Evolutionary conservation across 2,797 vertebrate genomes (phyloP), one percentile per base, ranked within the genome.

Genomic region (Caiman crocodilus): DNA sequence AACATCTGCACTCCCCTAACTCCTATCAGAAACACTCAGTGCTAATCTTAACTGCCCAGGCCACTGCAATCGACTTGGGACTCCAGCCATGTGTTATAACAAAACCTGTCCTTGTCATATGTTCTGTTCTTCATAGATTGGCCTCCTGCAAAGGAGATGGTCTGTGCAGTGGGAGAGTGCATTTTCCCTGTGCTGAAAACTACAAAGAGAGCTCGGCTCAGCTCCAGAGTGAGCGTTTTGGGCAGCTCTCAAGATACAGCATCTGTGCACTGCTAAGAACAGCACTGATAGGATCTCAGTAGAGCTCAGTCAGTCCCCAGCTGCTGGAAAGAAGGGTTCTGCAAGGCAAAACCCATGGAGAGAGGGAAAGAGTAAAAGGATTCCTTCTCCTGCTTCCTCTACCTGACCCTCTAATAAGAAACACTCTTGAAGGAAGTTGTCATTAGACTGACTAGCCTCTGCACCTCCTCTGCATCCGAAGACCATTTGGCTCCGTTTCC

Each of bases 111-210:
- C 74, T 50, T 87, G 17, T 85, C 85, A 59, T 78, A 76, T 16
- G 28, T 61, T 90, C 78, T 21, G 30, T 4, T 61, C 60, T 77
- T 21, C 0, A 1, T 35, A 63, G 76, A 86, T 7, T 21, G 87
- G 28, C 20, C 76, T 56, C 32, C 71, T 65, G 7, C 8, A n/a
- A 1, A 8, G 16, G 6, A 1, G 65, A 59, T 75, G 78, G 12
- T 14, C 12, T 79, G 64, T 76, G 82, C 57, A 73, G 65, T 0
- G 9, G 57, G 57, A 57, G 8, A 87, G 82, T 2, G 55, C 3
- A 92, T 69, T 61, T 84, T 79, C 69, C 88, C 64, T 67, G 64
- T 20, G 32, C 11, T 71, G 69, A 42, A 25, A 91, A 82, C 79
- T 91, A 61, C 76, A 60, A 5, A 12, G 26, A 81, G 28, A 84